A percentile compares a stretch with the other conserved stretches of the same genome.
These are phyloP conservation scores for Gobio gobio DNA, from an alignment of 2,113 vertebrate species.

Conservation along the genomic window DNA sequence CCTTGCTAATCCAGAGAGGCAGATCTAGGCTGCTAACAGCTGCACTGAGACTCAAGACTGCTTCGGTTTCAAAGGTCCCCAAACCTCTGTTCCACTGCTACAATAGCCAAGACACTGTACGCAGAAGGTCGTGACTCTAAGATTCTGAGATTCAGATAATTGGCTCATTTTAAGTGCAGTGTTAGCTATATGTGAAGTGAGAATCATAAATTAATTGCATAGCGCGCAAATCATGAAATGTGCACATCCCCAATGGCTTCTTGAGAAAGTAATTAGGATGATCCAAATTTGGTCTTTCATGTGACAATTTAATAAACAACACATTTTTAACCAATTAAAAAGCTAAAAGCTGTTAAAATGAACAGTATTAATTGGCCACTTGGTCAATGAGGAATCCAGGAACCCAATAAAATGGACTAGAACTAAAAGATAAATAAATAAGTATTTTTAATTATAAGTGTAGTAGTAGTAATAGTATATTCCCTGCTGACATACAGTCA, in stretches of 20 bases:
- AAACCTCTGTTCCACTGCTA: conserved; percentile 14
- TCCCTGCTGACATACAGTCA: neutral
- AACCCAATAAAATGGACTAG: neutral
- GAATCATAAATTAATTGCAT: conserved; percentile 14
- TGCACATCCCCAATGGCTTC: neutral
- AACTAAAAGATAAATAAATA: neutral
- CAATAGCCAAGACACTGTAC: neutral
- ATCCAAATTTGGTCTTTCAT: neutral
- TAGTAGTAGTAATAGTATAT: too few relatives aligned
- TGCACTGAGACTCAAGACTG: conserved; percentile 64
- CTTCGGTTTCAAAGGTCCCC: conserved; percentile 25
- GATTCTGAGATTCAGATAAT: conserved; percentile 11
- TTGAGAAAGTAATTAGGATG: neutral
- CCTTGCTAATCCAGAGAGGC: conserved; percentile 74
- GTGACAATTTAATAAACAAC: conserved; percentile 7
- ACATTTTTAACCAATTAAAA: conserved; percentile 20
- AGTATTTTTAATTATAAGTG: too few relatives aligned
- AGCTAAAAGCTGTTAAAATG: neutral
- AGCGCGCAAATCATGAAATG: conserved; percentile 7
- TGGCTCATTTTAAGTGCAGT: neutral
- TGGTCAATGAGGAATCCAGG: neutral
- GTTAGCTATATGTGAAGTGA: conserved; percentile 18
- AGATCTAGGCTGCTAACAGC: conserved; percentile 68
- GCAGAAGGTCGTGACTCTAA: neutral
- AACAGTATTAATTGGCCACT: conserved; percentile 18